These are phyloP conservation scores for Forficula auricularia DNA, from an alignment of 1,140 invertebrate genomes.

Conservation along the genomic window DNA sequence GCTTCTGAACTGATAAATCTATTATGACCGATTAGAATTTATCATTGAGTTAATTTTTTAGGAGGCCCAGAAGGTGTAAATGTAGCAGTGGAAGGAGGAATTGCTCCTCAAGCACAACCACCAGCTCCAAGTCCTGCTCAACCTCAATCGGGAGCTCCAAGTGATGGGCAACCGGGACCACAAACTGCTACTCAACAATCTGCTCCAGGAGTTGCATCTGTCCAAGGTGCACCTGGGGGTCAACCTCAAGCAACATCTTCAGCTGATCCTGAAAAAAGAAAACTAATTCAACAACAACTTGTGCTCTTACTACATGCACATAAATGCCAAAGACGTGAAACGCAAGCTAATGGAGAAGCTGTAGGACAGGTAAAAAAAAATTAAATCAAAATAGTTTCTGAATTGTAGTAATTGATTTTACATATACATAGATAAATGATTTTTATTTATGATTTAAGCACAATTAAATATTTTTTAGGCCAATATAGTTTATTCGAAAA, in stretches of 20 bases:
- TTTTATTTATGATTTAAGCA: too few relatives aligned
- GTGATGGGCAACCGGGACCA: conserved; percentile 45
- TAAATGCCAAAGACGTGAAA: conserved; percentile 90
- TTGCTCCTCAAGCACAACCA: conserved; percentile 43
- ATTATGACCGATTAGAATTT: too few relatives aligned
- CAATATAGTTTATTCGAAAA: too few relatives aligned
- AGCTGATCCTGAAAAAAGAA: conserved; percentile 89
- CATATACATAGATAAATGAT: too few relatives aligned
- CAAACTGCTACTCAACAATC: conserved; percentile 47
- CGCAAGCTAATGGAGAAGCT: conserved; percentile 57
- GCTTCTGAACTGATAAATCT: too few relatives aligned
- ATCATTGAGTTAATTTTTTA: too few relatives aligned
- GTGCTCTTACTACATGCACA: conserved; percentile 94
- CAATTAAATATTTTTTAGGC: too few relatives aligned
- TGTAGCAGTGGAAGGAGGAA: conserved; percentile 42
- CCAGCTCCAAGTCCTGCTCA: conserved; percentile 51
- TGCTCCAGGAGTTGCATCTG: conserved; percentile 10
- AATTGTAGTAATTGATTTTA: too few relatives aligned
- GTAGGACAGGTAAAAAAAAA: conserved; percentile 39
- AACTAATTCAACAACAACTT: conserved; percentile 96
- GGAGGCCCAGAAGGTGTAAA: too few relatives aligned
- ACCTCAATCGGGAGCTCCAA: conserved; percentile 43
- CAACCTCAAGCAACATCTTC: conserved; percentile 30
- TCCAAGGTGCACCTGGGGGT: too few relatives aligned
- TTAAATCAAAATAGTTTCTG: too few relatives aligned